Evolutionary conservation across 2,888 invertebrate species (phyloP), one percentile per base, ranked within the genome.

Genomic region (Reticulitermes lucifugus): DNA sequence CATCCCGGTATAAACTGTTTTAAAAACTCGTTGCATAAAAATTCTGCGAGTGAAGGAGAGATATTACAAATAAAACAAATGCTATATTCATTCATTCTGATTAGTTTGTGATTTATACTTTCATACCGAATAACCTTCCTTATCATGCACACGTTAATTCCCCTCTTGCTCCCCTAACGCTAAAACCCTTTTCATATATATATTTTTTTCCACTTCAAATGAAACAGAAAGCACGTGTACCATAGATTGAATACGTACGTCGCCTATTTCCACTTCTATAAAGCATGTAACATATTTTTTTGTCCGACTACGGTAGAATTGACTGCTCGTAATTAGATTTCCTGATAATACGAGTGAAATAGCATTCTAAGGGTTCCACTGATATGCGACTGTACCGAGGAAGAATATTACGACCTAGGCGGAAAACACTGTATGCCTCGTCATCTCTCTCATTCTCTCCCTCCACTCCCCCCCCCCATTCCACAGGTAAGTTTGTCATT

Each of bases 281-380:
- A 70, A 70, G 70, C 70, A n/a, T 29, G 59, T 12, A 25, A 80
- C 60, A 35, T 35, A 22, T 59, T 55, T 60, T 25, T 80, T 80
- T 80, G 60, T 60, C 29, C 22, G 29, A 29, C 35, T 41, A 29
- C 29, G 55, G 60, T 55, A 60, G 59, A 80, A 80, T 60, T 80
- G 80, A 60, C 80, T 80, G 59, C 29, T 25, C 1, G 60, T 80
- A 80, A 80, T 80, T 80, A 80, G 59, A 80, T 60, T 80, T 80
- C 80, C 10, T 51, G 80, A 60, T 80, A 80, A 80, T 80, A 35
- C 35, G 80, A 60, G 55, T 80, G 80, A 60, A 80, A 80, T 80
- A 25, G 80, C 41, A 59, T 80, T 80, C 35, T 60, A 55, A 55
- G 59, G 35, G 60, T 60, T 60, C 51, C 46, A 3, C 7, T 43